These are phyloP conservation scores for Coendou prehensilis DNA, from an alignment of 2,797 vertebrate species.

Conservation along the genomic window DNA sequence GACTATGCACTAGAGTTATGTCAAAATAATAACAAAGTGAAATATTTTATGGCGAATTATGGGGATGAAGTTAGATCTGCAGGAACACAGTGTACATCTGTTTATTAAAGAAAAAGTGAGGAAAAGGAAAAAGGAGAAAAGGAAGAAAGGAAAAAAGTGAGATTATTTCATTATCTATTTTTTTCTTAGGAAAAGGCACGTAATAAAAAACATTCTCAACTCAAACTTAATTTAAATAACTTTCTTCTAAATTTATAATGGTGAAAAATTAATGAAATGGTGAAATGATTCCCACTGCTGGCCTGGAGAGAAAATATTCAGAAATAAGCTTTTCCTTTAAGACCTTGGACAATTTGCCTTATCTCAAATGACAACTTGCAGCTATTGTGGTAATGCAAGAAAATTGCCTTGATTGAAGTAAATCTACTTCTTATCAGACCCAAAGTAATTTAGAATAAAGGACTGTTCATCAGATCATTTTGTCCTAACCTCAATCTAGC, in stretches of 20 bases:
- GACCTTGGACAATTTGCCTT: conserved; percentile 10
- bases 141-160: neutral
- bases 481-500: conserved; percentile 26
- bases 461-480: neutral
- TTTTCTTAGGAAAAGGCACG: neutral
- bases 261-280: conserved; percentile 15
- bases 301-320: conserved; percentile 7
- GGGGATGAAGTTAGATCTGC: neutral
- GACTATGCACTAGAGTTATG: neutral
- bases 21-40: neutral
- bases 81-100: neutral
- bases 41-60: neutral
- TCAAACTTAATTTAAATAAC: conserved; percentile 34
- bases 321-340: conserved; percentile 30
- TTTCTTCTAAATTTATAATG: conserved; percentile 15
- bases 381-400: neutral
- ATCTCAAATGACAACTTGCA: neutral
- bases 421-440: conserved; percentile 5
- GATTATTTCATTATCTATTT: neutral
- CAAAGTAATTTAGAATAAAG: conserved; percentile 43
- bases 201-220: neutral
- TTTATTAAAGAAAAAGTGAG: neutral
- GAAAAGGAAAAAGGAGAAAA: neutral
- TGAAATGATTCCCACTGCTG: neutral
- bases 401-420: conserved; percentile 31